Base-by-base conservation (phyloP, 2,888 invertebrate genomes). In the Macrophya alboannulata region DNA sequence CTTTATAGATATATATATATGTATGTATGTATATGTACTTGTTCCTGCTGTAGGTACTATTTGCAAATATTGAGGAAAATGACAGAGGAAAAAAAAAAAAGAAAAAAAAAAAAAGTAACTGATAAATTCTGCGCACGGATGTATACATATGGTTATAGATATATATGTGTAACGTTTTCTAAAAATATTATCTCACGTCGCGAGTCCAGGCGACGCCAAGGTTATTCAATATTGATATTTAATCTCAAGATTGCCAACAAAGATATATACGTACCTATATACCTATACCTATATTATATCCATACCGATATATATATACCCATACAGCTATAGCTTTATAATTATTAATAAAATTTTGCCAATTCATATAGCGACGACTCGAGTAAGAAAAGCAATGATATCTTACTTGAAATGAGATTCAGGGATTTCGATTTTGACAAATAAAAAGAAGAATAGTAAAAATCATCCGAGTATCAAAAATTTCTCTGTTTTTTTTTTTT, bases 221-320 rank as follows among this genome's bases (percentile, higher is more conserved):
- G 59, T 81, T 81, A 40, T 81, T 62, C 5, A 51, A 81, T 62
- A 59, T 81, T 81, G 81, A 81, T 81, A 81, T 81, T 81, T 62
- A 81, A 81, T 81, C 81, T 81, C 43, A n/a, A 81, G 59, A 81
- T 62, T 62, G 62, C 40, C 12, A 17, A 43, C 81, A 10, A 62
- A 62, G 81, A 62, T 81, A 81, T 76, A 76, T 31, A 17, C n/a
- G n/a, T 68, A 48, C 8, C 17, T 37, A 9, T 31, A 10, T 48
- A 21, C 40, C 25, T 12, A 51, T 48, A 31, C 31, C 15, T 71
- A 71, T n/a, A 17, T n/a, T n/a, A n/a, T n/a, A n/a, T n/a, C n/a
- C 45, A 45, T 72, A 40, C 45, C 31, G 1, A 31, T 2, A 31
- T 31, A 31, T 3, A 1, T 3, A 31, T 31, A 31, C 31, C 31